Conservation (phyloP, 2,888 invertebrate genomes). For the Agrilus cyanescens region DNA sequence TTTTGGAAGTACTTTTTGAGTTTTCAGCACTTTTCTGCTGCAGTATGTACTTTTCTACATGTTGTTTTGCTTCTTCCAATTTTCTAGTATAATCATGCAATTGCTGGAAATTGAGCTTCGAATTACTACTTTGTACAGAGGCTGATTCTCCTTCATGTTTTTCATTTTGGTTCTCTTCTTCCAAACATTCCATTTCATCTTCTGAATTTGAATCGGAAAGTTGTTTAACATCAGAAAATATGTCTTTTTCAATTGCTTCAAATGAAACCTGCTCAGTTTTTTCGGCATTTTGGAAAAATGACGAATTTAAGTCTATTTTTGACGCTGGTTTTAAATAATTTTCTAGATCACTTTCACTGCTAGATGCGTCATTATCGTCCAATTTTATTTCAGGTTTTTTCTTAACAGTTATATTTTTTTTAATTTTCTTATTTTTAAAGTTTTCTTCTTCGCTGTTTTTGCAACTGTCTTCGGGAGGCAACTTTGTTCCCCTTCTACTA, state of each 20-base stretch:
- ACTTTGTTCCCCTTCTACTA: slow-evolving; percentile 4
- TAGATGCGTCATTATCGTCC: slow-evolving; percentile 21
- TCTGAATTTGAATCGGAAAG: slow-evolving; percentile 29
- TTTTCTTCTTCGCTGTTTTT: slow-evolving; percentile 6
- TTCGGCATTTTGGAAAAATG: slow-evolving; percentile 35
- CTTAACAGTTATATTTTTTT: background rate
- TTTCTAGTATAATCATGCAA: slow-evolving; percentile 47
- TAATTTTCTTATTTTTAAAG: background rate
- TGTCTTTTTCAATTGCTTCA: slow-evolving; percentile 27
- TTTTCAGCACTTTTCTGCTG: slow-evolving; percentile 18
- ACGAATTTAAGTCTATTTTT: slow-evolving; percentile 43
- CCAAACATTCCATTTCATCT: slow-evolving; percentile 7
- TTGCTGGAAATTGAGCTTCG: slow-evolving; percentile 38
- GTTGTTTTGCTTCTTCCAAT: slow-evolving; percentile 49
- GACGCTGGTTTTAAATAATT: slow-evolving; percentile 41
- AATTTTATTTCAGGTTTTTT: background rate
- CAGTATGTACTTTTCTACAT: slow-evolving; percentile 40
- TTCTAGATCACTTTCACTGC: slow-evolving; percentile 39
- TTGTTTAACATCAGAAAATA: slow-evolving; percentile 27
- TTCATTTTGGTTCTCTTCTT: slow-evolving; percentile 7
- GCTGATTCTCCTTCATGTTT: background rate
- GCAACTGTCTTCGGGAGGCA: background rate
- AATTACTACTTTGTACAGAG: background rate
- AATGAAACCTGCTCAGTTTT: slow-evolving; percentile 17
- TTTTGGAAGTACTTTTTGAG: slow-evolving; percentile 8